Percentiles rank a stretch among this genome's conserved stretches.
Conservation (phyloP, 2,888 invertebrate genomes). For the Galeruca laticollis region DNA sequence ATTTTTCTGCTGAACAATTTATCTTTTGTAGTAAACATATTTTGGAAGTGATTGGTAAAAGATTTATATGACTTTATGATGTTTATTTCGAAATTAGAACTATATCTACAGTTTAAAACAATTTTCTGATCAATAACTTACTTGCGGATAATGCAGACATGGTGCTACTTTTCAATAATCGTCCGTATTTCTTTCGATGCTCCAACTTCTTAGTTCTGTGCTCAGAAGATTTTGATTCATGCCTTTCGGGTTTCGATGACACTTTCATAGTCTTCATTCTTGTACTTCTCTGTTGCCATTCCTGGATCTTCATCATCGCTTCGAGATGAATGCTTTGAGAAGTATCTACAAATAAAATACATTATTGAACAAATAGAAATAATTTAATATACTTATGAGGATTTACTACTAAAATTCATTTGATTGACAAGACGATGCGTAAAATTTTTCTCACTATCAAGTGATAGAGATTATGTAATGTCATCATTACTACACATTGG, state of each 20-base stretch:
- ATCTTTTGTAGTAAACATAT: too few species aligned
- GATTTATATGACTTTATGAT: too few species aligned
- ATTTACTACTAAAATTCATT: too few species aligned
- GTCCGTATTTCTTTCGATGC: conserved; percentile 68
- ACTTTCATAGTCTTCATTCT: conserved; percentile 64
- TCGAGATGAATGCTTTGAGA: conserved; percentile 77
- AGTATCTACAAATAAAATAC: conserved; percentile 70
- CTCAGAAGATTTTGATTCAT: conserved; percentile 59
- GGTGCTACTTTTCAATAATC: conserved; percentile 68
- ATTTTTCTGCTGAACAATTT: too few species aligned
- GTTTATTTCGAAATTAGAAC: background rate
- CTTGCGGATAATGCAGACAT: conserved; percentile 68
- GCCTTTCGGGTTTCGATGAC: conserved; percentile 58
- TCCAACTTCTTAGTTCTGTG: conserved; percentile 65
- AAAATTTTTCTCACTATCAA: too few species aligned
- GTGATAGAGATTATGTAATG: too few species aligned
- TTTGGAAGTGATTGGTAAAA: too few species aligned
- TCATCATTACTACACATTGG: too few species aligned
- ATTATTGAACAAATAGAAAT: background rate
- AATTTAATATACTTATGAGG: too few species aligned
- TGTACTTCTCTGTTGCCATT: conserved; percentile 82
- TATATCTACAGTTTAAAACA: background rate
- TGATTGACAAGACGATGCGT: too few species aligned
- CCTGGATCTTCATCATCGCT: conserved; percentile 79
- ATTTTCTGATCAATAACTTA: conserved; percentile 43